Evolutionary conservation across 35 echinoderm and acorn worm species (phyloP).

Genomic region (Apostichopus japonicus): DNA sequence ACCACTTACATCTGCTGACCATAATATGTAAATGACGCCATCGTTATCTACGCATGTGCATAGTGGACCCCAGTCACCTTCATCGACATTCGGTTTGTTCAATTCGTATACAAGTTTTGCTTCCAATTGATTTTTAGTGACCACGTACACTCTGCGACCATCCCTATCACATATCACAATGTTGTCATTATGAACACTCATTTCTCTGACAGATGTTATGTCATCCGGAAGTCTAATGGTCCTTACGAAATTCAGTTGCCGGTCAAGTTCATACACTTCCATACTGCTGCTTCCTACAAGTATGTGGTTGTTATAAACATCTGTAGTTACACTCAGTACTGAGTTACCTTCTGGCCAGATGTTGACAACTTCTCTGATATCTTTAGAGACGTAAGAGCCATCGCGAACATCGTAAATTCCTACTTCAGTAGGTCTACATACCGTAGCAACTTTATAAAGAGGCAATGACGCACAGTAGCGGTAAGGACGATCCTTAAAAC

Average conservation of each 20-base stretch:
- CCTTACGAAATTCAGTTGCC: conserved; percentile 6
- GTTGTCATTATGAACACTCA: not conserved
- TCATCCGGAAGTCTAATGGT: conserved; percentile 4
- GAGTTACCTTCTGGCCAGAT: not conserved
- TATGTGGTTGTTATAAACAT: not conserved
- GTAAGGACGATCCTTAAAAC: not conserved
- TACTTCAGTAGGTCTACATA: not conserved
- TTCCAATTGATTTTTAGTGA: not conserved
- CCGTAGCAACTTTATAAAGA: conserved; percentile 1
- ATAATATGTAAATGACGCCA: conserved; percentile 7
- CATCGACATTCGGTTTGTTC: not conserved
- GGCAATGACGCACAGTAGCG: not conserved
- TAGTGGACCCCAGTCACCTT: not conserved
- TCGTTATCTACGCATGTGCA: conserved; percentile 8
- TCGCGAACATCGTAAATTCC: conserved; percentile 24
- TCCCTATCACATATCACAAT: conserved; percentile 7
- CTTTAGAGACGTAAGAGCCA: not conserved
- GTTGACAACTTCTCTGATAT: not conserved
- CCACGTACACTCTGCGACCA: not conserved
- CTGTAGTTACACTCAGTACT: not conserved
- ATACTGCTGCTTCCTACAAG: not conserved
- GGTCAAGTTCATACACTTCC: not conserved
- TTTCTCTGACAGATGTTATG: not conserved
- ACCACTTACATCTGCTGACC: not conserved
- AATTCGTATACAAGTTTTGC: not conserved